Base-by-base conservation (phyloP, 1,140 invertebrate genomes). In the Panagrolaimus sp. region DNA sequence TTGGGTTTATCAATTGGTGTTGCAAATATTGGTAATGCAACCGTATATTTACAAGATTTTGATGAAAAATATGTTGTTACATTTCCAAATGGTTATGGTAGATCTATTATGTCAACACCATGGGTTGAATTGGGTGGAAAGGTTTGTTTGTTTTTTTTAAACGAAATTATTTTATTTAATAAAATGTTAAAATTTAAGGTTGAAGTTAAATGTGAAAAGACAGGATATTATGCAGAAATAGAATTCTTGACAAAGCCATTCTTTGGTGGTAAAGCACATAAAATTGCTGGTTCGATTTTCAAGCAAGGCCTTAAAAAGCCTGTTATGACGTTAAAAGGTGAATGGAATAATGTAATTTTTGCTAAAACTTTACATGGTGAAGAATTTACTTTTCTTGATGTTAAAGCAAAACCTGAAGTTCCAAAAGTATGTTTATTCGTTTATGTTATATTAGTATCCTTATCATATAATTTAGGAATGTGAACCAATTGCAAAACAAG, bases 311-410 rank as follows among this genome's bases (percentile, higher is more conserved):
- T 92, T 46, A 94, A 93, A 84, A 95, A 93, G 82, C 88, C 92
- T 0, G 91, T 95, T 77, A 85, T 93, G 42, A 88, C 87, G 16
- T 89, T 96, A 62, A 88, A 88, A 70, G 94, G 94, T 46, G 93
- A 96, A 86, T 98, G 94, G 94, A 97, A 93, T 85, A 91, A 91
- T n/a, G 83, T 88, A 16, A 94, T 97, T 90, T 90, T 90, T 80
- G 90, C 89, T 1, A 91, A 92, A 64, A 64, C 67, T 3, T 51
- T 25, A 13, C 64, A 69, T n/a, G 73, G 69, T 90, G 88, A 89
- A 82, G 89, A 88, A 48, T 92, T 96, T 86, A 85, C 89, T 66
- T 94, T 98, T 85, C 90, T 96, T 68, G 92, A 98, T 84, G 93
- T 95, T 61, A 89, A 89, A 79, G 88, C 86, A 72, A 88, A 94